Base-by-base conservation (phyloP, 2,888 invertebrate genomes). In the Encarsia formosa region DNA sequence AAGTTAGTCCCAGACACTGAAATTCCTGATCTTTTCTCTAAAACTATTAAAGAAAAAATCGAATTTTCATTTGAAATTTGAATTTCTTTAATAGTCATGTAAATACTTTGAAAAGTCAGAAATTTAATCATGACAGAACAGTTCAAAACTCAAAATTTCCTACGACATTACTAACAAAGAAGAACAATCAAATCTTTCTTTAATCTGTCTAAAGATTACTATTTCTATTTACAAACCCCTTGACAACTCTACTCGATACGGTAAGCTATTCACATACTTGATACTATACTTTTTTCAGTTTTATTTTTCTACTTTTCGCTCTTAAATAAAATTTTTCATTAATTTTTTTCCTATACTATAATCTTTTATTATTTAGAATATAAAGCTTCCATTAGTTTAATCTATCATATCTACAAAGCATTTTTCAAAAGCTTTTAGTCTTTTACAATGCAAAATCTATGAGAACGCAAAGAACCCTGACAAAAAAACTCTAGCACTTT, bases 1-100 rank as follows among this genome's bases (percentile, higher is more conserved):
- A 66, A 66, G 64, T 63, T 65, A 54, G 63, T 67, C 66, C 67
- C 65, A 68, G 62, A 56, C 54, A 49, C 41, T 34, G 49, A 54
- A 60, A 54, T 42, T 59, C 58, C 60, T 58, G 48, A 59, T 50
- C 56, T 60, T 58, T 57, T 58, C 52, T 58, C 42, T 20, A 23
- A 45, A 23, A 47, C 34, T 48, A 49, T 16, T 16, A 9, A 31
- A 20, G 22, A 39, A 34, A 5, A 19, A 13, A 6, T 16, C 16
- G 6, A n/a, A 8, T 13, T 18, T 50, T 31, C 13, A 13, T 50
- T 22, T 34, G 39, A 42, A n/a, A 16, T 54, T 26, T 22, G 50
- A 42, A 32, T 23, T 19, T 23, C 6, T 11, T 11, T 8, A 26
- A 11, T 8, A 6, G 11, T 26, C 11, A 8, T 6, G 6, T 26